These are phyloP conservation scores for Agonum fuliginosum DNA, from an alignment of 2,888 invertebrate species.

Conservation along the genomic window DNA sequence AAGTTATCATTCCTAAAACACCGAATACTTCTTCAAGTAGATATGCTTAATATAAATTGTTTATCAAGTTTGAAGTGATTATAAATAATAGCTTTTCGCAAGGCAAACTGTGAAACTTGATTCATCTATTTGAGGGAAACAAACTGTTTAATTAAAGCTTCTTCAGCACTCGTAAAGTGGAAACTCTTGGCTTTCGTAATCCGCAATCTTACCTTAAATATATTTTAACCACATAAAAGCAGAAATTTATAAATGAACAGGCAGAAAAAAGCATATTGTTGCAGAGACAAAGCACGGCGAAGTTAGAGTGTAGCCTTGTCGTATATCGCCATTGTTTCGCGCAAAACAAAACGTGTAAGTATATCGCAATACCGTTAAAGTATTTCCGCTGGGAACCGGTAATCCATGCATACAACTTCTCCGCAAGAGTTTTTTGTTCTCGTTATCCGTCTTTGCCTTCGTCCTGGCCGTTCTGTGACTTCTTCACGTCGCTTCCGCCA, in stretches of 20 bases:
- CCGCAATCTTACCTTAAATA: slow-evolving; percentile 2
- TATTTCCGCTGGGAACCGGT: slow-evolving; percentile 38
- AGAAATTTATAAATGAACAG: slow-evolving; percentile 39
- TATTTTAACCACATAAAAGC: slow-evolving; percentile 22
- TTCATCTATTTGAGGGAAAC: slow-evolving; percentile 26
- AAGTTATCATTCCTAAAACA: background rate
- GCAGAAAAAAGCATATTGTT: slow-evolving; percentile 46
- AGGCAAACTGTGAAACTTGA: background rate
- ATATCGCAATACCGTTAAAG: slow-evolving; percentile 47
- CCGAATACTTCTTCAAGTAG: background rate
- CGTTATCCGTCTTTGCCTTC: slow-evolving; percentile 33
- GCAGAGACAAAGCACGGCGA: slow-evolving; percentile 35
- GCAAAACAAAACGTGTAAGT: slow-evolving; percentile 40
- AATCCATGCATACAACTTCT: slow-evolving; percentile 54
- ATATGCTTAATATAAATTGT: slow-evolving; percentile 10
- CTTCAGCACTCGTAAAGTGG: background rate
- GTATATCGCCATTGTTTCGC: slow-evolving; percentile 31
- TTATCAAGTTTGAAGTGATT: slow-evolving; percentile 1
- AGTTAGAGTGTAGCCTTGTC: slow-evolving; percentile 26
- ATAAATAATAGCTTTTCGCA: slow-evolving; percentile 8
- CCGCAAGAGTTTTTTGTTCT: slow-evolving; percentile 30
- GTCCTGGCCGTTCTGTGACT: background rate
- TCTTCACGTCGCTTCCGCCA: slow-evolving; percentile 31
- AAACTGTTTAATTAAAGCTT: slow-evolving; percentile 36
- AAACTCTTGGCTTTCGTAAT: slow-evolving; percentile 23